Evolutionary conservation across 64 coral and sea anemone species (phyloP), one percentile per base, ranked within the genome.

Genomic region (Orbicella faveolata): DNA sequence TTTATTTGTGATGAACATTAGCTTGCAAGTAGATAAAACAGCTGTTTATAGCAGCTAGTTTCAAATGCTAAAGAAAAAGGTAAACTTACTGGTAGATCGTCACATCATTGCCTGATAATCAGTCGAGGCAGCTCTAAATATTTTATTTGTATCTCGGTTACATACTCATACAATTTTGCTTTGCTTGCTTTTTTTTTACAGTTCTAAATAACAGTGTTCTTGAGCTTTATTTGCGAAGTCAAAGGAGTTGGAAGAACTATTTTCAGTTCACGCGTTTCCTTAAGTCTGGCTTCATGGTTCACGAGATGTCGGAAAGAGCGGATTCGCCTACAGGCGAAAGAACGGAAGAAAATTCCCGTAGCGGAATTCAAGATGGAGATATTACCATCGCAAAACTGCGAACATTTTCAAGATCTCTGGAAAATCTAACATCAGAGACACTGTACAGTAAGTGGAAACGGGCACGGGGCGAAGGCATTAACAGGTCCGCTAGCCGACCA

Each of bases 391-490:
- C n/a, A 52, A 85, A 68, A 23, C 76, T 95, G 3, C 90, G 79
- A 23, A 78, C 76, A 35, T 89, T 95, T 52, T 95, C 93, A 14
- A 85, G 34, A 57, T 95, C 93, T 62, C 53, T 95, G 0, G 89
- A 95, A 14, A 86, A 95, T 72, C 54, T 95, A 12, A 91, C 84
- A 8, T 91, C 83, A 16, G 93, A 95, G 61, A 95, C 93, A 14
- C 35, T 95, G 36, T 95, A 95, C 69, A 95, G 93, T 76, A 95
- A 75, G 34, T 95, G 93, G 93, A 95, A 95, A 69, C 59, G 87
- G 21, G 57, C 89, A 39, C 69, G 93, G 13, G 77, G 75, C 11
- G 55, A 94, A 4, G 33, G 86, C 63, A 65, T 35, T 11, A 61
- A 57, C 51, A 61, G 37, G 63, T 80, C 61, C 30, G 16, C 8